Evolutionary conservation across 2,797 vertebrate species (phyloP).

Genomic region (Tapirus indicus): DNA sequence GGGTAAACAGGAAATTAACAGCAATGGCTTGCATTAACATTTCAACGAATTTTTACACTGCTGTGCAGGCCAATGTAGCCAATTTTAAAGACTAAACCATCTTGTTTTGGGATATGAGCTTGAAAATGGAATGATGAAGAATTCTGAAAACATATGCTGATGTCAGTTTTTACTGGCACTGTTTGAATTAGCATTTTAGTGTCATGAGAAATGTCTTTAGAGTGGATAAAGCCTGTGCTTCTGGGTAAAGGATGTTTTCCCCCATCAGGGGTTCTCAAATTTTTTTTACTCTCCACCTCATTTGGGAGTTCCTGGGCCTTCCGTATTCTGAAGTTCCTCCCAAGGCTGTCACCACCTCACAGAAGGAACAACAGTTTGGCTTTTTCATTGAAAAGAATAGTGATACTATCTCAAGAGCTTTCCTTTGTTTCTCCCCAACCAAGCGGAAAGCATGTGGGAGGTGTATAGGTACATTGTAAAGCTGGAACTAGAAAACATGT

Average conservation of each 20-base stretch:
- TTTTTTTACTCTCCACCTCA: background rate
- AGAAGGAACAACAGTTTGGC: background rate
- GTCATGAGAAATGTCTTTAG: background rate
- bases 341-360: background rate
- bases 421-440: background rate
- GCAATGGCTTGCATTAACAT: conserved; percentile 52
- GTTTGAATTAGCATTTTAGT: background rate
- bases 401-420: background rate
- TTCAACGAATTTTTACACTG: conserved; percentile 45
- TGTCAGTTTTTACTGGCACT: background rate
- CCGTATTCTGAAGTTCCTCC: background rate
- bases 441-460: background rate
- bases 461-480: background rate
- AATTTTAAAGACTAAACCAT: conserved; percentile 54
- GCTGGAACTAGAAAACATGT: background rate
- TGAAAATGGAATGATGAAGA: background rate
- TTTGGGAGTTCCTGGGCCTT: background rate
- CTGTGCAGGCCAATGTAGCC: background rate
- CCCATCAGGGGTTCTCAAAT: background rate
- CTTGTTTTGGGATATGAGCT: conserved; percentile 8
- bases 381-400: background rate
- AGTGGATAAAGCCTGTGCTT: background rate
- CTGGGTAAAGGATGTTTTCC: background rate
- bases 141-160: conserved; percentile 19
- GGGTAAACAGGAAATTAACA: conserved; percentile 57